Base-by-base conservation (phyloP, 2,797 vertebrate species). In the Rhinophrynus dorsalis region DNA sequence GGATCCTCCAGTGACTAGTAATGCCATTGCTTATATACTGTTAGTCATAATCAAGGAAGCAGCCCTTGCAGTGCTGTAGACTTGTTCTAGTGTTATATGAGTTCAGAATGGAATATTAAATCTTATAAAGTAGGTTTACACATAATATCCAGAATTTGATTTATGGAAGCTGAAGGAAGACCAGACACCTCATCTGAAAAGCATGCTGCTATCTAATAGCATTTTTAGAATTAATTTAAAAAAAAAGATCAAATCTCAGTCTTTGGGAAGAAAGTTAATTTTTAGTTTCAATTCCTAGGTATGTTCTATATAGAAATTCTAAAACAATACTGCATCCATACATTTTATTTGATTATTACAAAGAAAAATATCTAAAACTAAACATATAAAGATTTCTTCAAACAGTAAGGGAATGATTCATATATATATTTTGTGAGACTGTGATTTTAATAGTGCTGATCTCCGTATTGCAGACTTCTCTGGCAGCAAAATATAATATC, bases 201-300 rank as follows among this genome's bases (percentile, higher is more conserved):
- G 29, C 18, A 13, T 21, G 51, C 40, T 45, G 10, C 27, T 57
- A 50, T 63, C 40, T 67, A 35, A 56, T 57, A 67, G 51, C n/a
- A 55, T 42, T 66, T 63, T 50, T 50, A 50, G 47, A 64, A 55
- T 65, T 65, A 10, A 65, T 44, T 65, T 30, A 15, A 54, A 61
- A 60, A 45, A 52, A 42, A 42, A 30, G 15, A 40, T 67, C 21
- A 67, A 67, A 58, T 48, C 52, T 44, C 42, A 17, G 44, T 57
- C 40, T 57, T 56, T 17, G 27, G 40, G 29, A 47, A 20, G 64
- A 67, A 40, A 23, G 38, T 32, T 67, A 67, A 67, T 67, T 64
- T 29, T 48, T 67, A 57, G 52, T 40, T 67, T 26, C 52, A 67
- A 45, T 35, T 27, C 38, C 18, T 51, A 29, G 33, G 40, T 50